Evolutionary conservation across 2,888 invertebrate genomes (phyloP).

Genomic region (Andrena camellia): DNA sequence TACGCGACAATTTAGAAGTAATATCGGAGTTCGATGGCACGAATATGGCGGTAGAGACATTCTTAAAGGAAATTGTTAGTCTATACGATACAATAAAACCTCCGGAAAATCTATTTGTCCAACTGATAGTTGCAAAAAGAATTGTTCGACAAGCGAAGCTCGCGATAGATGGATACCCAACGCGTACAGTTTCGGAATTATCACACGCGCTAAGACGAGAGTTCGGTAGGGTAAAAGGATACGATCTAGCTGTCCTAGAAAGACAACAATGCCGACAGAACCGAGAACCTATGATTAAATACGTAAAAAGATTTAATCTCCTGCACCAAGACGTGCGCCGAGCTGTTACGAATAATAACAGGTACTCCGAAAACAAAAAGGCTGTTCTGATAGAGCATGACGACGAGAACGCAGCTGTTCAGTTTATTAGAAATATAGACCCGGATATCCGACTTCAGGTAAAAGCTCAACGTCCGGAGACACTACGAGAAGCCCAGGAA

Average conservation of each 20-base stretch:
- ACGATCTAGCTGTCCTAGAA: neutral
- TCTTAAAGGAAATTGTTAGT: neutral
- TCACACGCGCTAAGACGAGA: neutral
- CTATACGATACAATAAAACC: neutral
- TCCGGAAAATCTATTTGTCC: neutral
- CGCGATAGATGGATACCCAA: neutral
- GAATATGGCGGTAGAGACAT: neutral
- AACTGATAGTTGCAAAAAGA: neutral
- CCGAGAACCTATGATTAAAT: too few relatives aligned
- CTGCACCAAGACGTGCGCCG: too few relatives aligned
- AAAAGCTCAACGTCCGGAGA: too few relatives aligned
- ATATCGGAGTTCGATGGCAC: neutral
- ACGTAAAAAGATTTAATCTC: too few relatives aligned
- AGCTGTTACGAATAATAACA: too few relatives aligned
- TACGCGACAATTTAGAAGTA: neutral
- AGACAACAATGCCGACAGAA: too few relatives aligned
- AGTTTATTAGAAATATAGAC: too few relatives aligned
- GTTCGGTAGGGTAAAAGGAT: neutral
- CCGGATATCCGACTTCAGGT: too few relatives aligned
- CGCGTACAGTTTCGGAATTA: neutral
- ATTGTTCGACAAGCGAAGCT: neutral
- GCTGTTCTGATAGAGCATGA: too few relatives aligned
- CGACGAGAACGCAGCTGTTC: too few relatives aligned
- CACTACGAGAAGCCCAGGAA: too few relatives aligned
- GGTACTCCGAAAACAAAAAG: too few relatives aligned